Conservation (phyloP, 64 coral and sea anemone genomes). For the Dendrophyllia cribrosa region DNA sequence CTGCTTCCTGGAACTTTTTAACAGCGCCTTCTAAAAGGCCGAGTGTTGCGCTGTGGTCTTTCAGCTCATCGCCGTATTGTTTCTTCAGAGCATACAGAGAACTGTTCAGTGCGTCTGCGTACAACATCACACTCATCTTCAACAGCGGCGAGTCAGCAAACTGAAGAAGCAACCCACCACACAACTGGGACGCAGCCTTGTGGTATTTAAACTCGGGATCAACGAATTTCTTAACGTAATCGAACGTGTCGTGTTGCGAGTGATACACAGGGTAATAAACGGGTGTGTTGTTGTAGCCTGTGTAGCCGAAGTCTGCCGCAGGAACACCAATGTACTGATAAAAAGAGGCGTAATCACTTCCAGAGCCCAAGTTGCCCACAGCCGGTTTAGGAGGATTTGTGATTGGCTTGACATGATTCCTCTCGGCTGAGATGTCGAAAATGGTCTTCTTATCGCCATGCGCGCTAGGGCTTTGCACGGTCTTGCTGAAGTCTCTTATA, state of each 20-base stretch:
- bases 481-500: slow-evolving; percentile 50
- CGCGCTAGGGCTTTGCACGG: slow-evolving; percentile 67
- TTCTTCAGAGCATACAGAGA: slow-evolving; percentile 22
- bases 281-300: slow-evolving; percentile 67
- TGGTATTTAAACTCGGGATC: slow-evolving; percentile 83
- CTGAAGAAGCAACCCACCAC: slow-evolving; percentile 42
- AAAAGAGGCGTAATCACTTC: slow-evolving; percentile 81
- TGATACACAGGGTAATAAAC: slow-evolving; percentile 85
- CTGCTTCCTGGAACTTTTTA: slow-evolving; percentile 15
- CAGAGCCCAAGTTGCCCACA: slow-evolving; percentile 63
- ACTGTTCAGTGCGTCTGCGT: slow-evolving; percentile 16
- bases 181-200: slow-evolving; percentile 73
- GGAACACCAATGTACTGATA: slow-evolving; percentile 71
- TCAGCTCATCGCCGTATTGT: not conserved
- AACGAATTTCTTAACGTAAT: slow-evolving; percentile 75
- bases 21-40: slow-evolving; percentile 28
- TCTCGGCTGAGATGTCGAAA: slow-evolving; percentile 76
- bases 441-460: slow-evolving; percentile 78
- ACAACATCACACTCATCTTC: slow-evolving; percentile 2
- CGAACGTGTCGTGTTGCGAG: slow-evolving; percentile 79
- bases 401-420: slow-evolving; percentile 15
- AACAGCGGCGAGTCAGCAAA: slow-evolving; percentile 53
- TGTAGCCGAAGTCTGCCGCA: slow-evolving; percentile 58
- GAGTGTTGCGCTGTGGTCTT: slow-evolving; percentile 6
- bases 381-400: slow-evolving; percentile 27